phyloP scores from a whole-genome alignment of 2,113 vertebrate species.

The Actenoides lindsayi region DNA sequence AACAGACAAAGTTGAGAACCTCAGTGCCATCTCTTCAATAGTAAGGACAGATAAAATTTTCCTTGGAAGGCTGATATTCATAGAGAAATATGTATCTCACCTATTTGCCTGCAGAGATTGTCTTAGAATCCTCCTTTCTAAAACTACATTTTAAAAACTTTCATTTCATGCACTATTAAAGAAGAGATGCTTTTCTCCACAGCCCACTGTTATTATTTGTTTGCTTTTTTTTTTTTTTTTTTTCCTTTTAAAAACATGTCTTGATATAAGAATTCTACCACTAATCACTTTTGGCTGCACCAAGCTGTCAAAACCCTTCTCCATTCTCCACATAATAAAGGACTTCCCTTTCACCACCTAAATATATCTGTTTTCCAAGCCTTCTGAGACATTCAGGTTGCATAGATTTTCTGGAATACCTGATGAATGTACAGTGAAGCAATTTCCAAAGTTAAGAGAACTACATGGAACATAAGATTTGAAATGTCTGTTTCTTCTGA shows the following conservation, averaged over 20 bases:
- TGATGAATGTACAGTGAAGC: neutral
- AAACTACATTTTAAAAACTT: neutral
- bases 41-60: neutral
- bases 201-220: fast-evolving
- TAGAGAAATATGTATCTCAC: neutral
- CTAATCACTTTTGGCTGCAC: neutral
- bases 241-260: neutral
- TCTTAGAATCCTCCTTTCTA: neutral
- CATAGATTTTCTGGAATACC: neutral
- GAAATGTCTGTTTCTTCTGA: neutral
- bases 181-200: neutral
- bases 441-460: neutral
- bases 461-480: neutral
- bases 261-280: neutral
- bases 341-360: neutral
- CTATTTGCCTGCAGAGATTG: neutral
- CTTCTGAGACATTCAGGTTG: neutral
- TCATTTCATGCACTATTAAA: neutral
- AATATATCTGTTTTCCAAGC: neutral
- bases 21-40: neutral
- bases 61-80: neutral
- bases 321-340: neutral
- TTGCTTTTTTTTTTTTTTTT: too few relatives aligned
- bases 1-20: neutral
- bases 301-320: neutral